Percentiles rank a stretch among this genome's conserved stretches.
These are phyloP conservation scores for Copsychus sechellarum DNA, from an alignment of 2,113 vertebrate genomes.

Conservation along the genomic window DNA sequence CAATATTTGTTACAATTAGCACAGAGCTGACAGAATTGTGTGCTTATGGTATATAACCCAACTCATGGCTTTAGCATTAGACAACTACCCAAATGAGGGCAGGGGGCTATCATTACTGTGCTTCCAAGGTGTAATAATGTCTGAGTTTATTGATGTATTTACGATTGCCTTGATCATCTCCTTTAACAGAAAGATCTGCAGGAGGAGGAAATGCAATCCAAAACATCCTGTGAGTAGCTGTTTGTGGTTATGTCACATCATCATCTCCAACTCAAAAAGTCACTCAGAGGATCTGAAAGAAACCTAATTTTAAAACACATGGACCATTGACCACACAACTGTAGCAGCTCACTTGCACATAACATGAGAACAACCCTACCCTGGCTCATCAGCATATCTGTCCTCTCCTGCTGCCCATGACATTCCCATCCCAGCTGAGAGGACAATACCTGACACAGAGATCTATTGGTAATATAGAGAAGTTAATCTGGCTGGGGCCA, in stretches of 20 bases:
- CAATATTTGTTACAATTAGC: not conserved
- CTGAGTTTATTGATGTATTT: not conserved
- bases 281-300: not conserved
- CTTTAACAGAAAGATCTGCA: not conserved
- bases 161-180: not conserved
- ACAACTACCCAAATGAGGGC: not conserved
- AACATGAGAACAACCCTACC: not conserved
- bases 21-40: not conserved
- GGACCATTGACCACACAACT: not conserved
- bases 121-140: not conserved
- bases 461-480: not conserved
- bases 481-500: not conserved
- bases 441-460: not conserved
- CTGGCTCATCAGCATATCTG: fast-evolving
- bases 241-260: slow-evolving; percentile 58
- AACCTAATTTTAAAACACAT: not conserved
- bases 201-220: not conserved
- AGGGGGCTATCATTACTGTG: not conserved
- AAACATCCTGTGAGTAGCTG: not conserved
- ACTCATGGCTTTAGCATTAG: not conserved
- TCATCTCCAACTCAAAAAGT: not conserved
- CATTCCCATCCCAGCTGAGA: not conserved
- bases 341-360: not conserved
- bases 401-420: not conserved
- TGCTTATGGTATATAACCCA: not conserved